These are phyloP conservation scores for Lacerta viridis DNA, from an alignment of 2,797 vertebrate genomes.

Conservation along the genomic window DNA sequence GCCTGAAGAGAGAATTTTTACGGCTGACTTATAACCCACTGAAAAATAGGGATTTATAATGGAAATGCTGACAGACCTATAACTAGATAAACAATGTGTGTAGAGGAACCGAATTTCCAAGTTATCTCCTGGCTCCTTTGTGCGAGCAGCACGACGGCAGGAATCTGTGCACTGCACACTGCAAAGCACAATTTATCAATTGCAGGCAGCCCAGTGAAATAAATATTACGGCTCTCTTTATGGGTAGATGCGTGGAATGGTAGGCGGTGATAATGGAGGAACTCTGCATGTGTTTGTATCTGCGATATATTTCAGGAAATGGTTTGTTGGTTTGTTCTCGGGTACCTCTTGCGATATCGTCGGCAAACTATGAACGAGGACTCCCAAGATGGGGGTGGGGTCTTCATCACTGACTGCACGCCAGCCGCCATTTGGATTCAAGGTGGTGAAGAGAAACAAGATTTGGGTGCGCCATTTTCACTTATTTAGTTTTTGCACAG, in stretches of 20 bases:
- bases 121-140: conserved; percentile 75
- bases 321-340: too few species aligned
- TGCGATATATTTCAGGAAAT: too few species aligned
- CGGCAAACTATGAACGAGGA: too few species aligned
- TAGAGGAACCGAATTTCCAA: conserved; percentile 73
- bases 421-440: too few species aligned
- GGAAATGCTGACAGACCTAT: conserved; percentile 81
- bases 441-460: too few species aligned
- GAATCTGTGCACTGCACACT: not conserved
- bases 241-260: not conserved
- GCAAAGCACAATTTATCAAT: conserved; percentile 1
- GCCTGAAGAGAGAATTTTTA: conserved; percentile 80
- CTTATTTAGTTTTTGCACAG: too few species aligned
- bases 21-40: conserved; percentile 77
- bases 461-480: too few species aligned
- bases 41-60: conserved; percentile 77
- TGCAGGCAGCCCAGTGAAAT: not conserved
- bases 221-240: not conserved
- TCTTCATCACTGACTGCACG: too few species aligned
- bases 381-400: too few species aligned
- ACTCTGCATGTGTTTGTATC: too few species aligned
- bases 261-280: not conserved
- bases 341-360: too few species aligned
- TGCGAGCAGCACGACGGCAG: conserved; percentile 42
- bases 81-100: conserved; percentile 77